Base-by-base conservation (phyloP, 2,113 vertebrate genomes). In the Melanocharis versteri region DNA sequence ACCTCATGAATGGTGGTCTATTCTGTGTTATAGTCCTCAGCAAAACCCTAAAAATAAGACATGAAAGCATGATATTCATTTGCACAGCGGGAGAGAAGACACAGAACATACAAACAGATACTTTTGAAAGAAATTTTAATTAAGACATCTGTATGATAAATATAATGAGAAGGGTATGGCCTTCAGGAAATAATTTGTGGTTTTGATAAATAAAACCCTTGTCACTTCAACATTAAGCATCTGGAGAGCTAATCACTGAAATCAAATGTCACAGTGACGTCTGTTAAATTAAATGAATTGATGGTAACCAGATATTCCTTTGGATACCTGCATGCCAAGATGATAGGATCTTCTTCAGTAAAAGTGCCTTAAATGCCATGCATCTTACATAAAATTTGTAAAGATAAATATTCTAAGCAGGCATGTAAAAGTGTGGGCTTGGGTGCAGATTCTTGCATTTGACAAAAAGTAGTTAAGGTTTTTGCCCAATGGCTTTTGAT, bases 111-210 rank as follows among this genome's bases (percentile, higher is more conserved):
- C 6, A 9, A 90, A 95, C 47, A 93, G 70, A 68, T 13, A 72
- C 23, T 93, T 81, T 91, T 45, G 93, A 95, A 97, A 96, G 26
- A 94, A 93, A 96, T 80, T 97, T 97, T 94, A 98, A 96, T 97
- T 94, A 95, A 93, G 87, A 33, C 48, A 45, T 26, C 13, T 93
- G 71, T 88, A 91, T 47, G 39, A 95, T 70, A 94, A 93, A 91
- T 61, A 92, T 50, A 97, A 94, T 83, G 60, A 81, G 94, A 97
- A 92, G 18, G 5, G 28, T 61, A 50, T n/a, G 44, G 26, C 9
- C 24, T 20, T 61, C 51, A n/a, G 62, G 35, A 72, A 93, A 72
- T 9, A 73, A 86, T 40, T 40, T 58, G 13, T 61, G 13, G 28
- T 94, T 87, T 61, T 2, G 7, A 50, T 47, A 69, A 54, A 58